phyloP scores from a whole-genome alignment of 2,888 invertebrate species.

The Plebejus argus region DNA sequence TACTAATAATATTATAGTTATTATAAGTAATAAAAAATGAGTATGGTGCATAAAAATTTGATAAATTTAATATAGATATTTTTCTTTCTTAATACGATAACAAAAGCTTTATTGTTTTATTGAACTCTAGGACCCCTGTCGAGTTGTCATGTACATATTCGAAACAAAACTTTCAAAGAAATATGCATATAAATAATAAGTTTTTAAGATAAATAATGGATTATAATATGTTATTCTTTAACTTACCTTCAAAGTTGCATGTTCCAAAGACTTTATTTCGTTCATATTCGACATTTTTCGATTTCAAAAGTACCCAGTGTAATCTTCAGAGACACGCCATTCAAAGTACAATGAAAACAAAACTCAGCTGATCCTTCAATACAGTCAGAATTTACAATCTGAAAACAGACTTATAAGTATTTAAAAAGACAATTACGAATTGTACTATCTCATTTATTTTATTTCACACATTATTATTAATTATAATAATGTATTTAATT shows the following conservation, averaged over 20 bases:
- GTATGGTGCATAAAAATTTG: too few species aligned
- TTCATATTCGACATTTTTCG: conserved; percentile 82
- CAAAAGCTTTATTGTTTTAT: background rate
- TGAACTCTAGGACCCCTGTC: background rate
- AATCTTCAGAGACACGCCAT: conserved; percentile 39
- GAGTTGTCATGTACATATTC: background rate
- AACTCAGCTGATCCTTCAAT: conserved; percentile 70
- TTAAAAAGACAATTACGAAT: background rate
- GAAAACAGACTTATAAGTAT: background rate
- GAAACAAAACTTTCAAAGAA: background rate
- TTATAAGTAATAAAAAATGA: too few species aligned
- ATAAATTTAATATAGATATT: too few species aligned
- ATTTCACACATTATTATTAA: background rate
- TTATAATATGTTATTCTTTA: background rate
- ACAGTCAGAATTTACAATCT: background rate
- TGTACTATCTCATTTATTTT: background rate
- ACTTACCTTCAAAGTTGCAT: conserved; percentile 94
- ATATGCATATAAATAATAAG: background rate
- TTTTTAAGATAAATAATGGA: background rate
- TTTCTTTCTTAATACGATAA: background rate
- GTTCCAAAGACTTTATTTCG: conserved; percentile 96
- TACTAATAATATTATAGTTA: too few species aligned
- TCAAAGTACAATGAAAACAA: conserved; percentile 64
- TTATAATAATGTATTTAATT: background rate
- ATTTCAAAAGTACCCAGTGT: conserved; percentile 32